Conservation (phyloP, 1,140 invertebrate species). For the Drosophila takahashii region DNA sequence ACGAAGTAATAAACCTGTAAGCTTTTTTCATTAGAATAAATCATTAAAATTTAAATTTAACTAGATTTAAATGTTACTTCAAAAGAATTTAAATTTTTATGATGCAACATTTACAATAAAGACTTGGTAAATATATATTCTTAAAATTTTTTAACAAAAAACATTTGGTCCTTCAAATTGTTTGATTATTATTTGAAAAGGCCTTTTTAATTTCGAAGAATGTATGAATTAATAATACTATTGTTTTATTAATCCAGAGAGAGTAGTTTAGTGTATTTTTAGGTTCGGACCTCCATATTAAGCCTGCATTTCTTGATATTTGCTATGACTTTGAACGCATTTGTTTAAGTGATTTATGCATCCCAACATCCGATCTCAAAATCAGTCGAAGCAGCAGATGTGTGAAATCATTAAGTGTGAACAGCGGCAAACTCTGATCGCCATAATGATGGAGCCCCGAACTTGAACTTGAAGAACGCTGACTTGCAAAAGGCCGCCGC, state of each 20-base stretch:
- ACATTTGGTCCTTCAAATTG: no score
- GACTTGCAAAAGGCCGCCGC: slow-evolving; percentile 50
- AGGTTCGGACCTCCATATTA: neutral
- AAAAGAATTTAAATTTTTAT: neutral
- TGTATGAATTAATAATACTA: neutral
- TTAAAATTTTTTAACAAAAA: no score
- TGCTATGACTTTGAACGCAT: slow-evolving; percentile 73
- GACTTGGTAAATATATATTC: no score
- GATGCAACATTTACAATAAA: neutral
- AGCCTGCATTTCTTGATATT: slow-evolving; percentile 30
- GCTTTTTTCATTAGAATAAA: no score
- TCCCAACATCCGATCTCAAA: slow-evolving; percentile 30
- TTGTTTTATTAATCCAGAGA: neutral
- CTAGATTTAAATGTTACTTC: neutral
- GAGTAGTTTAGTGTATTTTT: slow-evolving; percentile 8
- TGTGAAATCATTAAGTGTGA: slow-evolving; percentile 75
- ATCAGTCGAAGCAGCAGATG: slow-evolving; percentile 36
- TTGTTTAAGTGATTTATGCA: slow-evolving; percentile 67
- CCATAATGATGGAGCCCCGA: slow-evolving; percentile 57
- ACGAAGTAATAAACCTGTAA: neutral
- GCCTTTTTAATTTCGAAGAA: no score
- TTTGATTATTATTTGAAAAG: no score
- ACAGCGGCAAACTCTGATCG: slow-evolving; percentile 71
- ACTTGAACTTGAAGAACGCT: slow-evolving; percentile 73
- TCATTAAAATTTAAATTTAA: no score